These are phyloP conservation scores for Rhyzopertha dominica DNA, from an alignment of 1,140 invertebrate species.

Conservation along the genomic window DNA sequence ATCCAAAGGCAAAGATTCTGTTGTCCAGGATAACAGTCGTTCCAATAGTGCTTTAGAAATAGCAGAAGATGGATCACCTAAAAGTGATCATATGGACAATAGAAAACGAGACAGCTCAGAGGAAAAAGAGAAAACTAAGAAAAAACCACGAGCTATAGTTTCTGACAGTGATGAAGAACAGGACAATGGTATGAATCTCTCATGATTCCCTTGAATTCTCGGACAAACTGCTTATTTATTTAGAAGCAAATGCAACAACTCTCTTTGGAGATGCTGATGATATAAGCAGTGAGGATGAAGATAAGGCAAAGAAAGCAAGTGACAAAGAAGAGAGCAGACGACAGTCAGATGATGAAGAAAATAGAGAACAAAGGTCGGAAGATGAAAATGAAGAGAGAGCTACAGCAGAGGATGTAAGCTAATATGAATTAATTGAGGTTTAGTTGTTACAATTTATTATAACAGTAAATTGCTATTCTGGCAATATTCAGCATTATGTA, in stretches of 20 bases:
- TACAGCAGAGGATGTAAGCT: constrained; percentile 26
- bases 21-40: constrained; percentile 48
- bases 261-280: constrained; percentile 89
- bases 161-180: constrained; percentile 52
- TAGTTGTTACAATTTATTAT: too few species aligned
- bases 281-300: constrained; percentile 78
- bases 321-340: constrained; percentile 43
- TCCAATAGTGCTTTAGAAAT: constrained; percentile 54
- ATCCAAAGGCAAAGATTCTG: too few species aligned
- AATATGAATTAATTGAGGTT: constrained; percentile 13
- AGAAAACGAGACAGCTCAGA: constrained; percentile 39
- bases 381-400: constrained; percentile 48
- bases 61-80: constrained; percentile 41
- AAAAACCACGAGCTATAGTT: constrained; percentile 46
- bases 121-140: constrained; percentile 46
- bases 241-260: constrained; percentile 66
- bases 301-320: constrained; percentile 52
- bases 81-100: constrained; percentile 29
- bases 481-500: too few species aligned
- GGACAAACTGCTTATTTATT: constrained; percentile 7
- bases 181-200: constrained; percentile 25
- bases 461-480: too few species aligned
- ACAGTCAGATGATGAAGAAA: constrained; percentile 47
- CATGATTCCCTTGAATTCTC: constrained; percentile 5
- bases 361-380: constrained; percentile 29